Evolutionary conservation across 2,888 invertebrate genomes (phyloP).

Genomic region (Drosophila colorata): DNA sequence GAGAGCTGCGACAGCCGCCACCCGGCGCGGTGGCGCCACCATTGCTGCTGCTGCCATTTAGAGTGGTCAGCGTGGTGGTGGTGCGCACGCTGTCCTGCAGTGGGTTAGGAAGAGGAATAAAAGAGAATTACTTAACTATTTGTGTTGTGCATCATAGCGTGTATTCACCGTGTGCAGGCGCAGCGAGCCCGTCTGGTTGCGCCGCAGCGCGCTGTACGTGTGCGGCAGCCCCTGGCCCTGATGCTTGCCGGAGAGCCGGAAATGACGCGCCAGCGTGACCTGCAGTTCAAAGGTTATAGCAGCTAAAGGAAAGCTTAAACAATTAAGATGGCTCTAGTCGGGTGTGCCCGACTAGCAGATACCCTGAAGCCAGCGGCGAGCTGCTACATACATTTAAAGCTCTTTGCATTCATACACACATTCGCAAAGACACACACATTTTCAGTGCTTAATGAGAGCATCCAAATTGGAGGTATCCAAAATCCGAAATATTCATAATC

Average conservation of each 20-base stretch:
- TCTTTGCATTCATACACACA: no score
- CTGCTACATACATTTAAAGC: no score
- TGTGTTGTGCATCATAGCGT: no score
- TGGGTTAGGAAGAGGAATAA: neutral
- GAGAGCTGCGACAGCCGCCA: conserved; percentile 58
- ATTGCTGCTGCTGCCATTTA: conserved; percentile 61
- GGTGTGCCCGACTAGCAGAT: no score
- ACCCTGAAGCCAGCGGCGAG: no score
- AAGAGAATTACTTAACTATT: conserved; percentile 35
- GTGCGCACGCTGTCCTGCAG: conserved; percentile 84
- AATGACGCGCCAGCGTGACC: conserved; percentile 84
- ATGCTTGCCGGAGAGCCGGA: conserved; percentile 79
- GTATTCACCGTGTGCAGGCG: conserved; percentile 83
- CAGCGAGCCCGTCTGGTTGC: conserved; percentile 84
- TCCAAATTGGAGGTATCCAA: no score
- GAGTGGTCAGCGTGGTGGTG: conserved; percentile 78
- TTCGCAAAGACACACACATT: no score
- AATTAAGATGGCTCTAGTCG: no score
- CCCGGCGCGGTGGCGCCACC: conserved; percentile 20
- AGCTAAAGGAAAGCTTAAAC: no score
- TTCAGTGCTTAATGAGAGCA: no score
- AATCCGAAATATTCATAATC: no score
- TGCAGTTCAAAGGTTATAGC: conserved; percentile 34
- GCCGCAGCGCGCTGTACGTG: conserved; percentile 84
- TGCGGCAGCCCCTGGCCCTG: conserved; percentile 78